Conservation (phyloP, 2,888 invertebrate genomes). For the Dusona sp. region DNA sequence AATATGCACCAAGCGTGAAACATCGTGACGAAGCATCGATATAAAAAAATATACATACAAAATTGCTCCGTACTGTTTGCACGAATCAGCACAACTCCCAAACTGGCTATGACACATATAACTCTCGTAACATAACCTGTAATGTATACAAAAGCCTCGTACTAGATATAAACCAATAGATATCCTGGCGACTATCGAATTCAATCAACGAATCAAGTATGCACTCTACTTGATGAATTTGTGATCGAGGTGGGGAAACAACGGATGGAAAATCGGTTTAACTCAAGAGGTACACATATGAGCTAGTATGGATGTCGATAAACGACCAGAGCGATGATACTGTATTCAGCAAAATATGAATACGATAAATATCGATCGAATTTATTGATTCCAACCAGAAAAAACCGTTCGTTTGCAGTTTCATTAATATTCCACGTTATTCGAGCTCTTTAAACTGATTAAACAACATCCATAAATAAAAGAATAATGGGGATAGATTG, state of each 20-base stretch:
- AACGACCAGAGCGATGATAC: constrained; percentile 40
- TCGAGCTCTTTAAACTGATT: neutral
- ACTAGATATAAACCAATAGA: constrained; percentile 18
- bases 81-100: constrained; percentile 50
- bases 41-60: constrained; percentile 54
- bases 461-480: neutral
- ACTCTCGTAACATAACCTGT: constrained; percentile 48
- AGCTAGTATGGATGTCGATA: neutral
- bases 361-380: constrained; percentile 75
- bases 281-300: constrained; percentile 34
- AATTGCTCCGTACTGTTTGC: constrained; percentile 59
- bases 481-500: neutral
- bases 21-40: constrained; percentile 5
- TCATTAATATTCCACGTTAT: neutral
- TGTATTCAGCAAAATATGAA: constrained; percentile 63
- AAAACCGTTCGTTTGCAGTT: neutral
- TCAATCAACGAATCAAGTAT: constrained; percentile 72
- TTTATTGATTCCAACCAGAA: constrained; percentile 36
- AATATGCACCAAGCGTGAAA: neutral
- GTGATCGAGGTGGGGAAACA: constrained; percentile 60
- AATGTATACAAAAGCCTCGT: constrained; percentile 43
- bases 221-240: constrained; percentile 75
- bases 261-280: constrained; percentile 32
- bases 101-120: constrained; percentile 10
- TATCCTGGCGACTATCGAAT: constrained; percentile 62